These are phyloP conservation scores for Drosophila mojavensis DNA, from an alignment of 1,140 invertebrate genomes.

Conservation along the genomic window DNA sequence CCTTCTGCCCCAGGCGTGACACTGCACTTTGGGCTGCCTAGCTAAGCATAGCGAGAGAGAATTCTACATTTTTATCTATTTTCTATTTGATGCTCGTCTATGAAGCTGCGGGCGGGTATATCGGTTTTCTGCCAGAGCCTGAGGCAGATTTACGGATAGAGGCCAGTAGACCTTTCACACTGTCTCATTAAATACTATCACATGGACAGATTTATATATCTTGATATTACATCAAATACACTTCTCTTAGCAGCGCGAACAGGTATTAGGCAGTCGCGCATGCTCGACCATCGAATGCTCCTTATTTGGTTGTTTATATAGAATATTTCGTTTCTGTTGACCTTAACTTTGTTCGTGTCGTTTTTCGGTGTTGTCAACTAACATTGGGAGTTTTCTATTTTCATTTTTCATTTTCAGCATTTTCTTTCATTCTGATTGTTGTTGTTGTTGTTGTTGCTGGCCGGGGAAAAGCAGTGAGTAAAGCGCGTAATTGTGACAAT, in stretches of 20 bases:
- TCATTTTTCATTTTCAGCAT: neutral
- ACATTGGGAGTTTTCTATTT: slow-evolving; percentile 46
- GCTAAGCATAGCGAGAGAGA: no score
- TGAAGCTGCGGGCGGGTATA: neutral
- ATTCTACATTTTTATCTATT: no score
- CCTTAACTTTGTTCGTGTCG: no score
- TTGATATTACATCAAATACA: no score
- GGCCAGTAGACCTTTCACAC: no score
- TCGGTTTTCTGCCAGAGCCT: no score
- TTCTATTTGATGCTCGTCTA: neutral
- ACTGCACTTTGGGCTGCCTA: no score
- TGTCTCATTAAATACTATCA: no score
- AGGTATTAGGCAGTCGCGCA: neutral
- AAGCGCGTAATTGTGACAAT: slow-evolving; percentile 46
- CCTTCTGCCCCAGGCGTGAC: neutral
- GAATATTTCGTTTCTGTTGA: neutral
- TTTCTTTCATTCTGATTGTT: slow-evolving; percentile 12
- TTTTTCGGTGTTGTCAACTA: slow-evolving; percentile 25
- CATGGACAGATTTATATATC: no score
- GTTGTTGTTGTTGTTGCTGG: neutral
- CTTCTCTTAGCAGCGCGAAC: no score
- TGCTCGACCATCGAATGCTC: neutral
- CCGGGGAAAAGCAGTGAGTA: slow-evolving; percentile 23
- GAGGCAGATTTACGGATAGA: no score
- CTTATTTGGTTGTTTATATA: no score